A percentile compares a stretch with the other conserved stretches of the same genome.
phyloP scores from a whole-genome alignment of 1,140 invertebrate species.

The Homalodisca vitripennis region DNA sequence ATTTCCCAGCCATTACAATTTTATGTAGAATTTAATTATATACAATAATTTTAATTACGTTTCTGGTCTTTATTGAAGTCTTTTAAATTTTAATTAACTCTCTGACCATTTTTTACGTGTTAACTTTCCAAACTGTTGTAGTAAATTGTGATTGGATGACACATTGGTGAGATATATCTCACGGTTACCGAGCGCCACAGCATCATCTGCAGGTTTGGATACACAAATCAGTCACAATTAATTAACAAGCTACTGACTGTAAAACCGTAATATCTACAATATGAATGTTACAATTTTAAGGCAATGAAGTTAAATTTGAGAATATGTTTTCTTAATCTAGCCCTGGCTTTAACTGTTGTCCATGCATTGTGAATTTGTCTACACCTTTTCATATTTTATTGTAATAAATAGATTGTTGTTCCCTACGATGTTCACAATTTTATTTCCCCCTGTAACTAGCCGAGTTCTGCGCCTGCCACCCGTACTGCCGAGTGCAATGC shows the following conservation, averaged over 20 bases:
- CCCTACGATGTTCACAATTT: background rate
- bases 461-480: too few relatives aligned
- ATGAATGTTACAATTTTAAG: too few relatives aligned
- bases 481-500: background rate
- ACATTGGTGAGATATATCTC: background rate
- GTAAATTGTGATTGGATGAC: too few relatives aligned
- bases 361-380: slow-evolving; percentile 26
- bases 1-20: too few relatives aligned
- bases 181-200: background rate
- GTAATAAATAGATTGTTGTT: slow-evolving; percentile 27
- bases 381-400: slow-evolving; percentile 9
- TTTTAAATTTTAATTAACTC: too few relatives aligned
- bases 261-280: background rate
- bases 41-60: too few relatives aligned
- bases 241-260: background rate
- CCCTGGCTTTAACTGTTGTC: slow-evolving; percentile 19
- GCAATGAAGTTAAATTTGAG: too few relatives aligned
- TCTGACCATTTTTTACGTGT: too few relatives aligned
- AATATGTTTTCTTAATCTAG: background rate
- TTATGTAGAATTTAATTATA: too few relatives aligned
- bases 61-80: too few relatives aligned
- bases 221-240: background rate
- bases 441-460: slow-evolving; percentile 13
- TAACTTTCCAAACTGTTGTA: too few relatives aligned
- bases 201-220: slow-evolving; percentile 13